phyloP scores from a whole-genome alignment of 2,888 invertebrate species.

The Phyllotreta cruciferae region DNA sequence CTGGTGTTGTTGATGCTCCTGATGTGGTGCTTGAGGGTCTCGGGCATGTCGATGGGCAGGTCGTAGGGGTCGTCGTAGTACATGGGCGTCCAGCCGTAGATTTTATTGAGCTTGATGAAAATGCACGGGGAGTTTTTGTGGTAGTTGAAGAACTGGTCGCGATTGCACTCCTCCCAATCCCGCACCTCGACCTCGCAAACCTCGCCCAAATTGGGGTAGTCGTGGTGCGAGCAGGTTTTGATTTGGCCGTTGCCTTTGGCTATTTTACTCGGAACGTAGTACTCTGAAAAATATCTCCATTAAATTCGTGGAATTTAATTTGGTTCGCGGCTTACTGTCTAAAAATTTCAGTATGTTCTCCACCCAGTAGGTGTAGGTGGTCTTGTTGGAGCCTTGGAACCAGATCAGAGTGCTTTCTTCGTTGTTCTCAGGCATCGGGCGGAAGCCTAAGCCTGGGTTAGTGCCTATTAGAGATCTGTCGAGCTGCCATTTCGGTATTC shows the following conservation, averaged over 20 bases:
- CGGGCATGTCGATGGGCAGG: constrained; percentile 79
- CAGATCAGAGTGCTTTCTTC: constrained; percentile 95
- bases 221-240: constrained; percentile 55
- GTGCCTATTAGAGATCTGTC: constrained; percentile 89
- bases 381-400: constrained; percentile 83
- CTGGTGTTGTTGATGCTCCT: constrained; percentile 57
- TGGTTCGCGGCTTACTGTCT: constrained; percentile 67
- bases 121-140: constrained; percentile 93
- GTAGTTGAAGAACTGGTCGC: constrained; percentile 87
- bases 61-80: constrained; percentile 76
- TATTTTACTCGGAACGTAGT: constrained; percentile 58
- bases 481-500: constrained; percentile 88
- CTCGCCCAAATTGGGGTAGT: constrained; percentile 62
- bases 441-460: constrained; percentile 95
- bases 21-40: constrained; percentile 73
- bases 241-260: constrained; percentile 58
- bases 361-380: constrained; percentile 82
- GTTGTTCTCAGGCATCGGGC: constrained; percentile 87
- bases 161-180: constrained; percentile 80
- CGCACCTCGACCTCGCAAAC: constrained; percentile 89
- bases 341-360: constrained; percentile 78
- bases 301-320: not conserved
- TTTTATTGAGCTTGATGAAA: constrained; percentile 94
- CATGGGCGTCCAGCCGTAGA: constrained; percentile 88
- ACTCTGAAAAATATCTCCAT: constrained; percentile 50